Evolutionary conservation across 2,797 vertebrate species (phyloP).

Genomic region (Simalia tracyae): DNA sequence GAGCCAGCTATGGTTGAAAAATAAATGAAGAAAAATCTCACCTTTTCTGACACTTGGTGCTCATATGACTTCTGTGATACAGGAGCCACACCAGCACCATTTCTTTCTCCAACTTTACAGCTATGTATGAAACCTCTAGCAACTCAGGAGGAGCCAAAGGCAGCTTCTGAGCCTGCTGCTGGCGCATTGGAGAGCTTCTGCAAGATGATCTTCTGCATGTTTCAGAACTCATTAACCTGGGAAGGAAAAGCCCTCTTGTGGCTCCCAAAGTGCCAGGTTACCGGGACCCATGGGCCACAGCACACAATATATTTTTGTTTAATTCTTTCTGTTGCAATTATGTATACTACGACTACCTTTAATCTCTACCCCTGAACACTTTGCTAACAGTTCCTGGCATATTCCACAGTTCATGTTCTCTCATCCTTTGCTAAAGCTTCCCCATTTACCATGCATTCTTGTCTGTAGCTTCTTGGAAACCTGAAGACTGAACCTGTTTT

Average conservation of each 20-base stretch:
- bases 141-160: background rate
- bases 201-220: background rate
- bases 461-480: conserved; percentile 32
- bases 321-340: conserved; percentile 24
- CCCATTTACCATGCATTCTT: conserved; percentile 27
- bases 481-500: conserved; percentile 36
- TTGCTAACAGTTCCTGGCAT: background rate
- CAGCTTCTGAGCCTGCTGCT: background rate
- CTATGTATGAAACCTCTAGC: background rate
- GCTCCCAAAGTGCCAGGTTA: background rate
- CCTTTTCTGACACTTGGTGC: background rate
- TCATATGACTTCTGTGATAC: background rate
- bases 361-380: conserved; percentile 28
- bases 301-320: background rate
- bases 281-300: too few relatives aligned
- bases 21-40: background rate
- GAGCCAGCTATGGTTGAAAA: background rate
- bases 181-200: background rate
- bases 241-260: background rate
- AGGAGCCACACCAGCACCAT: background rate
- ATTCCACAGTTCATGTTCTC: conserved; percentile 21
- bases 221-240: background rate
- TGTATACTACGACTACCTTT: conserved; percentile 10
- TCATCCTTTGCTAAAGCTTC: conserved; percentile 32
- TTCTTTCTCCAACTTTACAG: background rate